phyloP scores from a whole-genome alignment of 2,797 vertebrate genomes.

The Austrolebias charrua region DNA sequence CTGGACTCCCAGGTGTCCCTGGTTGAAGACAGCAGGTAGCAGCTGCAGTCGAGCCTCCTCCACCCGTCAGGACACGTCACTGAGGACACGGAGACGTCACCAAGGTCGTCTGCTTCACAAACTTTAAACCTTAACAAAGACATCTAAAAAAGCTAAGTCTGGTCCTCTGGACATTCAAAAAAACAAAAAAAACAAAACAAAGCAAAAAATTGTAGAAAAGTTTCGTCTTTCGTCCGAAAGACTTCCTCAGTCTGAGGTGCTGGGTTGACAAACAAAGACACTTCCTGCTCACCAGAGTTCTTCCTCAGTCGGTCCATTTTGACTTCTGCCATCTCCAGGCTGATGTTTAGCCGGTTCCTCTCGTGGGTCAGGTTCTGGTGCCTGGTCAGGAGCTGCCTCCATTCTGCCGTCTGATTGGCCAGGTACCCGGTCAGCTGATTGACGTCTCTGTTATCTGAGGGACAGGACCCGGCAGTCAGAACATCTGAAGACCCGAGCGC shows the following conservation, averaged over 20 bases:
- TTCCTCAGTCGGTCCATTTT: neutral
- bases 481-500: neutral
- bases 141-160: too few species aligned
- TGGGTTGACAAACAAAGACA: too few species aligned
- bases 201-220: too few species aligned
- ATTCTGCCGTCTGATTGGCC: conserved; percentile 14
- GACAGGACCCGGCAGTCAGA: neutral
- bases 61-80: conserved; percentile 20
- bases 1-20: neutral
- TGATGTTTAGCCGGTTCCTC: conserved; percentile 6
- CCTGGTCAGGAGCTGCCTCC: conserved; percentile 9
- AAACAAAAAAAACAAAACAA: too few species aligned
- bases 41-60: conserved; percentile 15
- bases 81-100: conserved; percentile 1
- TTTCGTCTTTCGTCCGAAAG: too few species aligned
- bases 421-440: conserved; percentile 10
- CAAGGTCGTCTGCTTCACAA: too few species aligned
- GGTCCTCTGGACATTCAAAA: too few species aligned
- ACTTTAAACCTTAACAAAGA: too few species aligned
- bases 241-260: too few species aligned
- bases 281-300: conserved; percentile 16
- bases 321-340: neutral
- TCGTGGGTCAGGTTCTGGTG: conserved; percentile 24
- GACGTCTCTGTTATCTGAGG: conserved; percentile 12
- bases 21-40: conserved; percentile 12